Base-by-base conservation (phyloP, 1,140 invertebrate species). In the Lycorma delicatula region DNA sequence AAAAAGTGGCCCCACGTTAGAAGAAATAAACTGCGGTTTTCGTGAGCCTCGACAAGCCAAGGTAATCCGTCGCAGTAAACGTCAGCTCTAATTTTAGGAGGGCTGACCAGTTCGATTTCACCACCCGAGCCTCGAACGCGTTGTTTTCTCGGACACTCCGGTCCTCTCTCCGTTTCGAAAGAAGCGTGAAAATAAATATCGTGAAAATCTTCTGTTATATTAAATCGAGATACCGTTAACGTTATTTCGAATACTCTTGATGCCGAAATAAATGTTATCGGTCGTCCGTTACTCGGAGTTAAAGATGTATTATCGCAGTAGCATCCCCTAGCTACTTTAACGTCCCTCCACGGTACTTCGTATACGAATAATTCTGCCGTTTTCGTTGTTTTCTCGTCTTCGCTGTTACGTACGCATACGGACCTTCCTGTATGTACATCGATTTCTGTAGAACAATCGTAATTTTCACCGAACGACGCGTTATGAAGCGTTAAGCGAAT, bases 111-210 rank as follows among this genome's bases (percentile, higher is more conserved):
- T 2, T 79, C 77, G 53, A 83, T 86, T 71, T 87, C 85, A 4
- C 85, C 86, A 64, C 85, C 86, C 18, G 81, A 82, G 2, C 84
- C 85, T 59, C 79, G 70, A 5, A 86, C 70, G 53, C 84, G 73
- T 58, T 85, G 79, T 41, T 78, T 77, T 34, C 82, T 73, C 0
- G 82, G 77, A 60, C 85, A 87, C 36, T 83, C 80, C 1, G 79
- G 73, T 41, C 80, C 76, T 12, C 79, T 74, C 12, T 86, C 70
- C 31, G 83, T 76, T 68, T 86, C 77, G 70, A 84, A 86, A 16
- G 84, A 76, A 0, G 83, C 87, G 66, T 89, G 86, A 71, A 91
- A 91, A 62, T 80, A 83, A 68, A 87, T 88, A 70, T 87, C 82
- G 29, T 79, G 77, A 61, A 86, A 88, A 72, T 91, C 87, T 68